A percentile compares a stretch with the other conserved stretches of the same genome.
Conservation (phyloP, 1,140 invertebrate genomes). For the Anastrepha obliqua region DNA sequence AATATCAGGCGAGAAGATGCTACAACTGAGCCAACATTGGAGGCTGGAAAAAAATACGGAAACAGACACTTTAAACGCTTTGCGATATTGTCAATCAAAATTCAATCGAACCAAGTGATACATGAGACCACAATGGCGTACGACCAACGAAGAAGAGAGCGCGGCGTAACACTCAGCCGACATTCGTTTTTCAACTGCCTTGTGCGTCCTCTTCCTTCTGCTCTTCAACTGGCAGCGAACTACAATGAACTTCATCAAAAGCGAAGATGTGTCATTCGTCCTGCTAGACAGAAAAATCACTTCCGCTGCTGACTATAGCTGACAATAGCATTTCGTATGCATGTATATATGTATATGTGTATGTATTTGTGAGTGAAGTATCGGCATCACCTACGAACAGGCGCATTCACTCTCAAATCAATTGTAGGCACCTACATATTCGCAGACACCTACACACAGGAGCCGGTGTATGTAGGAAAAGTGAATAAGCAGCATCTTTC, state of each 20-base stretch:
- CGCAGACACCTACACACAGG: neutral
- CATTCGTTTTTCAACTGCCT: constrained; percentile 1
- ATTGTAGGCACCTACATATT: neutral
- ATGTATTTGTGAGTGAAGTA: neutral
- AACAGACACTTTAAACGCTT: constrained; percentile 74
- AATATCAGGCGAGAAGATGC: constrained; percentile 8
- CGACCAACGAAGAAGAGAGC: neutral
- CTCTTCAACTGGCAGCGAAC: neutral
- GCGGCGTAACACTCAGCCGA: neutral
- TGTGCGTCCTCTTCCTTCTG: neutral
- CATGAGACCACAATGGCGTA: constrained; percentile 35
- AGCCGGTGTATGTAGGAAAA: neutral
- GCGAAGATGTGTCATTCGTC: constrained; percentile 35
- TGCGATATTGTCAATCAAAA: constrained; percentile 74
- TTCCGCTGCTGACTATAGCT: constrained; percentile 5
- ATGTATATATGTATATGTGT: neutral
- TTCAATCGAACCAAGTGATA: constrained; percentile 66
- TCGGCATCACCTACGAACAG: neutral
- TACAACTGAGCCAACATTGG: too few relatives aligned
- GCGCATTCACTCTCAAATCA: neutral
- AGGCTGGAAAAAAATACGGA: constrained; percentile 60
- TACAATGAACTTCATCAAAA: constrained; percentile 29
- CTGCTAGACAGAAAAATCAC: constrained; percentile 28
- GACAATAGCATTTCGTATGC: constrained; percentile 18
- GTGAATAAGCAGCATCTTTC: neutral